Evolutionary conservation across 2,113 vertebrate species (phyloP).

Genomic region (Cromileptes altivelis): DNA sequence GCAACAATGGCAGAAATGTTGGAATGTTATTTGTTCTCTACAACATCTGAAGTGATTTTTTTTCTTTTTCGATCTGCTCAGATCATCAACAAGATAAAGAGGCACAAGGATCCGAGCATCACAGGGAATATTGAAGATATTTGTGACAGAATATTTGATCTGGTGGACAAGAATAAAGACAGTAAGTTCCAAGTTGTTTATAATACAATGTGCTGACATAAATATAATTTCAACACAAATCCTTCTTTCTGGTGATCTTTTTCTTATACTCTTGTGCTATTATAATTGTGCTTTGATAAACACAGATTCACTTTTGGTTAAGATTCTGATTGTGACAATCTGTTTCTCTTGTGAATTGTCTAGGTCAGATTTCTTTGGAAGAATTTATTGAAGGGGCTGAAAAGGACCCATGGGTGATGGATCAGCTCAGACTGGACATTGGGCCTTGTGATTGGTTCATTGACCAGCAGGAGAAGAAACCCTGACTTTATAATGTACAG

Average conservation of each 20-base stretch:
- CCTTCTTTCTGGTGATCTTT: too few species aligned
- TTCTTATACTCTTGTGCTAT: not conserved
- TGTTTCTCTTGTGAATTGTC: not conserved
- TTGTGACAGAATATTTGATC: constrained; percentile 81
- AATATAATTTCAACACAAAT: too few species aligned
- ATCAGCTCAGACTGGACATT: constrained; percentile 80
- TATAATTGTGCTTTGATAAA: not conserved
- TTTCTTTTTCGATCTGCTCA: constrained; percentile 18
- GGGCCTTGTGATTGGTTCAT: constrained; percentile 76
- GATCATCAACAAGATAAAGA: constrained; percentile 77
- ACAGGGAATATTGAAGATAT: constrained; percentile 55
- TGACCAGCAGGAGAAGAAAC: constrained; percentile 36
- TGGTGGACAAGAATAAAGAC: constrained; percentile 83
- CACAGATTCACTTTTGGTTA: too few species aligned
- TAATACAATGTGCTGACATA: too few species aligned
- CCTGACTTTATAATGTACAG: not conserved
- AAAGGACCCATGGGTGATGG: constrained; percentile 81
- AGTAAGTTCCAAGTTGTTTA: constrained; percentile 58
- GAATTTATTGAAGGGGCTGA: constrained; percentile 83
- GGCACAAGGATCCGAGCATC: not conserved
- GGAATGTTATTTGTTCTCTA: not conserved
- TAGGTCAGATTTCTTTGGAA: constrained; percentile 80
- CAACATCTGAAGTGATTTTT: not conserved
- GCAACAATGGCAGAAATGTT: not conserved
- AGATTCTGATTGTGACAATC: not conserved